phyloP scores from a whole-genome alignment of 2,888 invertebrate species.

The Xylocampa areola region DNA sequence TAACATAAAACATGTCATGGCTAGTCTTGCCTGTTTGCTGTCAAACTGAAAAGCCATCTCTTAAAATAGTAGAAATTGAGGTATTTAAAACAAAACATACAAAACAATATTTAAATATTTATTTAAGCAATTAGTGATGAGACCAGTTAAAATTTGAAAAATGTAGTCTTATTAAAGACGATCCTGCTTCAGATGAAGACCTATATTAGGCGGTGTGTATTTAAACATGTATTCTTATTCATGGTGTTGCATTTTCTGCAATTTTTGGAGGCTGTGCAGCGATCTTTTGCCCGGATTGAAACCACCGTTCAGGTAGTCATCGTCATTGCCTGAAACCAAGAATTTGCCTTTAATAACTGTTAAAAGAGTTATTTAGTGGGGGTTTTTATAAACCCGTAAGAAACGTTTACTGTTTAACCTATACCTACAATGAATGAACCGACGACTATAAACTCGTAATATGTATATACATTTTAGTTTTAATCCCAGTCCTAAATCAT shows the following conservation, averaged over 20 bases:
- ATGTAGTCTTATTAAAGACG: not conserved
- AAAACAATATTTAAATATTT: not conserved
- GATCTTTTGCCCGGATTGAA: slow-evolving; percentile 83
- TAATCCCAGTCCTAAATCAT: too few species aligned
- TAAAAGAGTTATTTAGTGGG: not conserved
- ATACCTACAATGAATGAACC: too few species aligned
- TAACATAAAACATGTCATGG: too few species aligned
- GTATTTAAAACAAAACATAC: too few species aligned
- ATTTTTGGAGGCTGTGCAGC: slow-evolving; percentile 59
- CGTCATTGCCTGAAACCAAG: slow-evolving; percentile 5
- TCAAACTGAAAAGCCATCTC: too few species aligned
- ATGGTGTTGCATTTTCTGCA: slow-evolving; percentile 56
- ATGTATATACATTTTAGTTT: too few species aligned
- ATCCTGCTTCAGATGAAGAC: too few species aligned
- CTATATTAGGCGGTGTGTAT: not conserved
- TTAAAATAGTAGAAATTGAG: too few species aligned
- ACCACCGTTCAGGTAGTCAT: slow-evolving; percentile 63
- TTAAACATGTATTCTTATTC: not conserved
- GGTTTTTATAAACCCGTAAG: too few species aligned
- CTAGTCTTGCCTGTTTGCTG: too few species aligned
- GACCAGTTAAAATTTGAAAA: slow-evolving; percentile 20
- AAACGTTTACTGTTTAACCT: too few species aligned
- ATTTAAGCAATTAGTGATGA: slow-evolving; percentile 37
- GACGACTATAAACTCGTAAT: too few species aligned
- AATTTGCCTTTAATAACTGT: not conserved